Evolutionary conservation across 2,888 invertebrate species (phyloP), one percentile per base, ranked within the genome.

Genomic region (Tenthredo livida): DNA sequence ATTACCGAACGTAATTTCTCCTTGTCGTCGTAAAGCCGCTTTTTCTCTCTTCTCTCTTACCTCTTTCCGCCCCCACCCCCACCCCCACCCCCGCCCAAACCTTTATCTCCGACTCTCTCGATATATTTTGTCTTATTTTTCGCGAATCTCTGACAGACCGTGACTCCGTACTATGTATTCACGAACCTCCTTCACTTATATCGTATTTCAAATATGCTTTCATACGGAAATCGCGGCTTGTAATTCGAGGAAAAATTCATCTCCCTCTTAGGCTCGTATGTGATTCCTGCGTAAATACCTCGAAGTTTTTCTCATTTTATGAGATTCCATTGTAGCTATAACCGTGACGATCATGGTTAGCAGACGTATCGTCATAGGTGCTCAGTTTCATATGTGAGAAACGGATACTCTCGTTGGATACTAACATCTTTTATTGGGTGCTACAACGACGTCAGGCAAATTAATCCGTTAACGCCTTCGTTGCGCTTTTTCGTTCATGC

Each of bases 401-500:
- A 12, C 43, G 40, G 72, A 73, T 43, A 43, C 40, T 43, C 4
- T 73, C 43, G 21, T 77, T 29, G 88, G 89, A 89, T 90, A 90
- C 91, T 89, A 91, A 89, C 88, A 88, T 90, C 89, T 89, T 91
- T 90, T 90, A 90, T 90, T 91, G 90, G 91, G 89, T 89, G 91
- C 89, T 61, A 80, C 80, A 61, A 40, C 80, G 25, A 40, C 80
- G 80, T 61, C 4, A 80, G 29, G 61, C 61, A 80, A 80, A 80
- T 80, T 80, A 80, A 80, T 80, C 80, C 80, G 80, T 80, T 80
- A 80, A 80, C 80, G 80, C 80, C 80, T 58, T 6, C 61, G 58
- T 61, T 61, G 80, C 21, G 61, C 61, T 80, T 80, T 80, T 80
- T 61, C 78, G 15, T 80, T 37, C n/a, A n/a, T n/a, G 0, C 37